Evolutionary conservation across 2,113 vertebrate species (phyloP).

Genomic region (Dipodomys stephensi): DNA sequence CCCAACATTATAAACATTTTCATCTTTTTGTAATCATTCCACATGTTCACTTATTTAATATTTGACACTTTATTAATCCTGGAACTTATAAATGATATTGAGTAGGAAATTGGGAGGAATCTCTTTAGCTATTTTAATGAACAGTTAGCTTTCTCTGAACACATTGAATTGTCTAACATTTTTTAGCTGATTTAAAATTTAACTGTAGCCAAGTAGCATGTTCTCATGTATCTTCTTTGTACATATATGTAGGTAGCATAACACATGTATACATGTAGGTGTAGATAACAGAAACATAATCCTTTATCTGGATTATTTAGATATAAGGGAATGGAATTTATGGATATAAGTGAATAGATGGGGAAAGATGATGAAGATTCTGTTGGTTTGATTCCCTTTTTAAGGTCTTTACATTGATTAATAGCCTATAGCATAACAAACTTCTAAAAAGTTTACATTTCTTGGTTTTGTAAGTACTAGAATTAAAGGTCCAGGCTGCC

Average conservation of each 20-base stretch:
- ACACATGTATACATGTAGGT: too few species aligned
- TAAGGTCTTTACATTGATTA: neutral
- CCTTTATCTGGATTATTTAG: neutral
- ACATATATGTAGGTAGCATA: neutral
- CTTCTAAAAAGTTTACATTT: neutral
- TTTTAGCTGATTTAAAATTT: slow-evolving; percentile 31
- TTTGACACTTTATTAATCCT: slow-evolving; percentile 24
- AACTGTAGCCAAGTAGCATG: neutral
- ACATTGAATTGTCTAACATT: neutral
- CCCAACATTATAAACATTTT: neutral
- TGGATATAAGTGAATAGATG: neutral
- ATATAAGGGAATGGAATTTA: neutral
- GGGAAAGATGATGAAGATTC: neutral
- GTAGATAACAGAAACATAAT: neutral
- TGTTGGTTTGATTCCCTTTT: neutral
- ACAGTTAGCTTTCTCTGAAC: neutral
- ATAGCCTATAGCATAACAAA: neutral
- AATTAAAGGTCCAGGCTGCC: neutral
- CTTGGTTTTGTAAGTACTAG: neutral
- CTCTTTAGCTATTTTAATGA: neutral
- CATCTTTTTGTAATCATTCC: slow-evolving; percentile 9
- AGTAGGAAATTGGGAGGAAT: neutral
- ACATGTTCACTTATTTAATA: slow-evolving; percentile 23
- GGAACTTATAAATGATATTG: neutral
- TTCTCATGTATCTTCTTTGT: neutral